phyloP scores from a whole-genome alignment of 1,140 invertebrate genomes.

The Heliothis subflexa region DNA sequence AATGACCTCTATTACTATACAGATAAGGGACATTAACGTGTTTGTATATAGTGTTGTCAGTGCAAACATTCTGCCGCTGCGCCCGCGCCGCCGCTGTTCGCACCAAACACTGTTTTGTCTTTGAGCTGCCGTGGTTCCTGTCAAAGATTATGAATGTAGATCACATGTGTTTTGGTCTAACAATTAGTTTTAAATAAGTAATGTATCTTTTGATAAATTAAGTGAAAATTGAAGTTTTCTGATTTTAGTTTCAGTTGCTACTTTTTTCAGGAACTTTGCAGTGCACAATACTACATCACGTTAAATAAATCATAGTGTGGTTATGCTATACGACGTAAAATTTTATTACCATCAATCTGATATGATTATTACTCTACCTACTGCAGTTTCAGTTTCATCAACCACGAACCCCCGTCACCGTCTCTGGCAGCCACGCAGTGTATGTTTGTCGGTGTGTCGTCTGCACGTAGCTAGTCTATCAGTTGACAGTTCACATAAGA shows the following conservation, averaged over 20 bases:
- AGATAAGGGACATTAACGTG: slow-evolving; percentile 50
- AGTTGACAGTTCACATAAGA: slow-evolving; percentile 63
- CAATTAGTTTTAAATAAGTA: not conserved
- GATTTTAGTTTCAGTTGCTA: not conserved
- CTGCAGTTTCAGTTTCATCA: not conserved
- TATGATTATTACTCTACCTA: no score
- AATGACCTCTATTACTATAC: slow-evolving; percentile 34
- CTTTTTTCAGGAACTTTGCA: no score
- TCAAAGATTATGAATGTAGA: slow-evolving; percentile 52
- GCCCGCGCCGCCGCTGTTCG: slow-evolving; percentile 56
- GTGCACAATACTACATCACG: no score
- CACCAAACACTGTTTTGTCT: slow-evolving; percentile 66
- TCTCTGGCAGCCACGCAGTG: not conserved
- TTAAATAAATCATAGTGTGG: no score
- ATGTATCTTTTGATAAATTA: not conserved
- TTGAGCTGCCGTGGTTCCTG: slow-evolving; percentile 67
- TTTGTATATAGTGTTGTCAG: slow-evolving; percentile 43
- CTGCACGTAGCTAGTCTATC: slow-evolving; percentile 60
- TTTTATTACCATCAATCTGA: no score
- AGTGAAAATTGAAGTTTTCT: not conserved
- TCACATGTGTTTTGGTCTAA: not conserved
- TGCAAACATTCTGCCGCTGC: slow-evolving; percentile 52
- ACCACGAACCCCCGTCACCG: not conserved
- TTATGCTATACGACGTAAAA: no score
- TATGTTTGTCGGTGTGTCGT: slow-evolving; percentile 30